Conservation (phyloP, 2,797 vertebrate species). For the Eulemur coronatus region DNA sequence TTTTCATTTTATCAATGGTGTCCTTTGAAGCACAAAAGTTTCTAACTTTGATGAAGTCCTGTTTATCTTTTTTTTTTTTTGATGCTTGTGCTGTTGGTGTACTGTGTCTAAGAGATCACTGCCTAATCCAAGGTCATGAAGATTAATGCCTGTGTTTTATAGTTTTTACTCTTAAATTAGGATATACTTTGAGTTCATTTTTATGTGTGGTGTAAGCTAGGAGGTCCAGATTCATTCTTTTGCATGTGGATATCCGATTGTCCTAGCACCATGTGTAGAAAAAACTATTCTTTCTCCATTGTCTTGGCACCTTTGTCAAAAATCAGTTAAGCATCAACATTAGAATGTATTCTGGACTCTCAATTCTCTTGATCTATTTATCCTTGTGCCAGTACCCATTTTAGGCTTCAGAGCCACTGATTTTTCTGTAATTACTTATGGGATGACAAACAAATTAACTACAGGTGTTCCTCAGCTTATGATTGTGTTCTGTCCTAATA, state of each 20-base stretch:
- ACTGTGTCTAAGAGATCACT: background rate
- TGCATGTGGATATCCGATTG: background rate
- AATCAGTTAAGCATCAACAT: background rate
- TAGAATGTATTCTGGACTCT: background rate
- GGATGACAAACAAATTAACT: background rate
- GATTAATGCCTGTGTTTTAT: background rate
- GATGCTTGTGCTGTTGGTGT: background rate
- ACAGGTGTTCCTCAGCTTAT: slow-evolving; percentile 46
- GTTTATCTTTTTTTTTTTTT: background rate
- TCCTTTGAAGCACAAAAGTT: background rate
- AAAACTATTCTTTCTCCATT: background rate
- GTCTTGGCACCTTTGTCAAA: background rate
- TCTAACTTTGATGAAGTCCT: background rate
- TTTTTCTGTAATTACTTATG: background rate
- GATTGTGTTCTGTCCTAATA: background rate
- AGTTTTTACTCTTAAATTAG: background rate
- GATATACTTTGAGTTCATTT: background rate
- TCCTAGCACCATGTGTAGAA: background rate
- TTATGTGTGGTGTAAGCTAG: background rate
- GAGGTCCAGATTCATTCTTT: background rate
- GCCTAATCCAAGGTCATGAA: background rate
- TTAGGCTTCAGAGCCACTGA: background rate
- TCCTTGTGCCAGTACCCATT: background rate
- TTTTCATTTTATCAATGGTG: background rate
- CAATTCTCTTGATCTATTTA: background rate